These are phyloP conservation scores for Epinotia bilunana DNA, from an alignment of 2,888 invertebrate species.

Conservation along the genomic window DNA sequence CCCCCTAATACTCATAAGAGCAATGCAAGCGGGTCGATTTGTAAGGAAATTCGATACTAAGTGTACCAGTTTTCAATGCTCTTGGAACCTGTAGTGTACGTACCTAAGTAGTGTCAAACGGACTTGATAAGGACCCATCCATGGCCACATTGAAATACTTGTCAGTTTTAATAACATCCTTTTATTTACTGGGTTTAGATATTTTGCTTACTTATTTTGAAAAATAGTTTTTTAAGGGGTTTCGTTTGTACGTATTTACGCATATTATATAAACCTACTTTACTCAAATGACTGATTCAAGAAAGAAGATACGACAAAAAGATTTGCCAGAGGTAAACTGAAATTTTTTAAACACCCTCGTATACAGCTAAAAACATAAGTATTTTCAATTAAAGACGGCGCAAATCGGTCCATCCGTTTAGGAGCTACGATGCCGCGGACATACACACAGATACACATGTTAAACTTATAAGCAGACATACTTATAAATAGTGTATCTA, in stretches of 20 bases:
- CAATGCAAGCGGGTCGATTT: too few species aligned
- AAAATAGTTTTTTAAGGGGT: neutral
- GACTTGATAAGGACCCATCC: neutral
- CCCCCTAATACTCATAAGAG: too few species aligned
- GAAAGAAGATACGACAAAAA: conserved; percentile 1
- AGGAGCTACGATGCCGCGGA: too few species aligned
- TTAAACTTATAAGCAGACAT: too few species aligned
- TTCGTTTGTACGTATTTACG: neutral
- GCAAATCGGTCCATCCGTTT: too few species aligned
- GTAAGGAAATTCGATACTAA: too few species aligned
- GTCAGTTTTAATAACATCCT: neutral
- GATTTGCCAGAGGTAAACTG: conserved; percentile 27
- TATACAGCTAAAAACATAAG: too few species aligned
- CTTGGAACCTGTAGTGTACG: too few species aligned
- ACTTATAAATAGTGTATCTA: too few species aligned
- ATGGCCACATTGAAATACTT: conserved; percentile 16
- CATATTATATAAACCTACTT: neutral
- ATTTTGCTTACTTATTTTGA: conserved; percentile 22
- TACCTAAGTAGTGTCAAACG: neutral
- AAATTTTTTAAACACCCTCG: neutral
- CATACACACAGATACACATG: too few species aligned
- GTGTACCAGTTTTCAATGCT: too few species aligned
- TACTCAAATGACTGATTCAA: conserved; percentile 2
- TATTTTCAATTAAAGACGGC: too few species aligned
- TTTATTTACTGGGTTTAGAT: conserved; percentile 9